phyloP scores from a whole-genome alignment of 2,113 vertebrate species.

The Gallinago media region DNA sequence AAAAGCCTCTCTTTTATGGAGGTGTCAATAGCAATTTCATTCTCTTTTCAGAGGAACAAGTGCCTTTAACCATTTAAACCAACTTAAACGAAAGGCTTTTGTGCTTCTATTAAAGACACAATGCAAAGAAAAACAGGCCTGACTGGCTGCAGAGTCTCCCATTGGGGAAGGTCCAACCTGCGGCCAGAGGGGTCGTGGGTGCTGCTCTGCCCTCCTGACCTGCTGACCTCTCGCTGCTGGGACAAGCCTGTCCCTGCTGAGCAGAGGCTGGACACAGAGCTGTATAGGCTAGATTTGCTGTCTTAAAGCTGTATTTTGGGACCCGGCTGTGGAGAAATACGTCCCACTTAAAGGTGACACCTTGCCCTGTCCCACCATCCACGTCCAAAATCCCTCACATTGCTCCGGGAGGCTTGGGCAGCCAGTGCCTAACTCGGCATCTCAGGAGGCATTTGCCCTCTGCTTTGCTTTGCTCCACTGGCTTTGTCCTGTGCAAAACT shows the following conservation, averaged over 20 bases:
- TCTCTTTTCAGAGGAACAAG: slow-evolving; percentile 48
- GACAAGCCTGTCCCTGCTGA: neutral
- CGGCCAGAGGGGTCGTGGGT: neutral
- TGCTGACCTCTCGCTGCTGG: neutral
- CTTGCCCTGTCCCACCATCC: neutral
- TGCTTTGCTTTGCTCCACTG: neutral
- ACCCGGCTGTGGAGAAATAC: neutral
- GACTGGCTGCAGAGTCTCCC: neutral
- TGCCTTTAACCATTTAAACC: slow-evolving; percentile 57
- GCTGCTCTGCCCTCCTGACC: slow-evolving; percentile 55
- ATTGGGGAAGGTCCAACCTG: neutral
- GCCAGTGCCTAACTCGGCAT: neutral
- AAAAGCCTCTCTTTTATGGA: slow-evolving; percentile 40
- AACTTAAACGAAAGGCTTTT: slow-evolving; percentile 3
- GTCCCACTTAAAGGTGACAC: neutral
- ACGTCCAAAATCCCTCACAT: rapidly evolving
- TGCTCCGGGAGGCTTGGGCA: neutral
- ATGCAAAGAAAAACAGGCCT: neutral
- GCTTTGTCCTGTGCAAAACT: neutral
- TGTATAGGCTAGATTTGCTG: rapidly evolving
- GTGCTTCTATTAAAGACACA: slow-evolving; percentile 9
- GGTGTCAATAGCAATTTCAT: slow-evolving; percentile 48
- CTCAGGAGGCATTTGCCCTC: neutral
- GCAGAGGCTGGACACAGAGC: rapidly evolving
- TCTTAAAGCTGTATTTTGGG: neutral